Evolutionary conservation across 2,797 vertebrate species (phyloP).

Genomic region (Allenopithecus nigroviridis): DNA sequence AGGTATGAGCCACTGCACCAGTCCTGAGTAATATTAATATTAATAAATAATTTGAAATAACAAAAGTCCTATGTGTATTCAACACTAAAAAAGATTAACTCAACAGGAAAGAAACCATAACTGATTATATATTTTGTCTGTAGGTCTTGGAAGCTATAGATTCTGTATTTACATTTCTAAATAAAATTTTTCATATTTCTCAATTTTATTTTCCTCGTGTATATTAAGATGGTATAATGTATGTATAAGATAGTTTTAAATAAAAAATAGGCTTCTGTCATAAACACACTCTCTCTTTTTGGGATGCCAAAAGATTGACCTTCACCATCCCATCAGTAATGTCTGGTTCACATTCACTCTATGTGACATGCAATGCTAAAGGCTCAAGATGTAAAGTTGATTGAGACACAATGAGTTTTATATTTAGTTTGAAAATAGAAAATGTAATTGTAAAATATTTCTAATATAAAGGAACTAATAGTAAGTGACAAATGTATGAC

Average conservation of each 20-base stretch:
- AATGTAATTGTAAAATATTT: background rate
- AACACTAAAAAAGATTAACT: background rate
- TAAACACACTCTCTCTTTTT: background rate
- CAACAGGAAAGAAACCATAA: background rate
- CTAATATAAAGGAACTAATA: background rate
- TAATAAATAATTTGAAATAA: background rate
- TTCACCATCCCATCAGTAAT: background rate
- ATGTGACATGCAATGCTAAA: background rate
- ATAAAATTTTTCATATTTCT: background rate
- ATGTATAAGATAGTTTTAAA: background rate
- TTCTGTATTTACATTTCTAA: background rate
- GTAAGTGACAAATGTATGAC: background rate
- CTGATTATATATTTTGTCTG: background rate
- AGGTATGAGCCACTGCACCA: too few relatives aligned
- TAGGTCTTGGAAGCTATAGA: background rate
- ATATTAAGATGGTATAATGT: background rate
- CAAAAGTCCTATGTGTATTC: background rate
- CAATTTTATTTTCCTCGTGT: background rate
- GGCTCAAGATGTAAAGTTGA: background rate
- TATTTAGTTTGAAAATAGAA: background rate
- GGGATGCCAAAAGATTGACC: background rate
- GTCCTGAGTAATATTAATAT: background rate
- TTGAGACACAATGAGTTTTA: background rate
- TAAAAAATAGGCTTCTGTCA: background rate
- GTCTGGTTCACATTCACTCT: background rate